A percentile compares a stretch with the other conserved stretches of the same genome.
These are phyloP conservation scores for Eira barbara DNA, from an alignment of 2,113 vertebrate species.

Conservation along the genomic window DNA sequence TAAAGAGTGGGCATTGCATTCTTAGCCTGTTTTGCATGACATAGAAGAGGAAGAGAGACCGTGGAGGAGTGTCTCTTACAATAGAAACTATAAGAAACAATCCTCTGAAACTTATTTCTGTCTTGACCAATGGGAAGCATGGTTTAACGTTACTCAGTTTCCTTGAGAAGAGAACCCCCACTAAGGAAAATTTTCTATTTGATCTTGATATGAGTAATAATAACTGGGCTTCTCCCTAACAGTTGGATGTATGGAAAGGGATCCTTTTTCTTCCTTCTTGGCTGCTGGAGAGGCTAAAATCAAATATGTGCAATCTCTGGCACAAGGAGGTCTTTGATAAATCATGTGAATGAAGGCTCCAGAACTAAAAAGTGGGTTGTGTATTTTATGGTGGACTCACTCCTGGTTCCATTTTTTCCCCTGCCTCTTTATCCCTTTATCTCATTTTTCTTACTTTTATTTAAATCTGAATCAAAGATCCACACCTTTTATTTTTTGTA, in stretches of 20 bases:
- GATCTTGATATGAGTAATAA: constrained; percentile 1
- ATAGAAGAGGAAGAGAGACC: background rate
- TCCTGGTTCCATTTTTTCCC: background rate
- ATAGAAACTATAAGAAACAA: background rate
- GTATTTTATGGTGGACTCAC: background rate
- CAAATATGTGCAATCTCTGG: background rate
- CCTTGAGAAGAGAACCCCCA: background rate
- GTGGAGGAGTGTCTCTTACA: background rate
- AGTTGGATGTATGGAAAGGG: background rate
- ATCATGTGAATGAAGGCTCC: background rate
- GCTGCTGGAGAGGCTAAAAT: background rate
- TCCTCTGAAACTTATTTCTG: background rate
- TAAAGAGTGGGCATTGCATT: background rate
- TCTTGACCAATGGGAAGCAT: background rate
- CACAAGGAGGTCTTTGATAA: background rate
- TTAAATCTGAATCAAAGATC: background rate
- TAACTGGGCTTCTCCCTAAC: background rate
- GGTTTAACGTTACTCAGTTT: background rate
- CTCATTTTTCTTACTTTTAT: constrained; percentile 18
- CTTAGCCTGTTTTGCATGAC: background rate
- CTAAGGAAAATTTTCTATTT: background rate
- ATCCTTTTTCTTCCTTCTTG: background rate
- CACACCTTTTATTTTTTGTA: background rate
- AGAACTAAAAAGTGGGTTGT: background rate
- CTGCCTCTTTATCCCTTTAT: background rate